Conservation (phyloP, 2,797 vertebrate species). For the Astyanax mexicanus region DNA sequence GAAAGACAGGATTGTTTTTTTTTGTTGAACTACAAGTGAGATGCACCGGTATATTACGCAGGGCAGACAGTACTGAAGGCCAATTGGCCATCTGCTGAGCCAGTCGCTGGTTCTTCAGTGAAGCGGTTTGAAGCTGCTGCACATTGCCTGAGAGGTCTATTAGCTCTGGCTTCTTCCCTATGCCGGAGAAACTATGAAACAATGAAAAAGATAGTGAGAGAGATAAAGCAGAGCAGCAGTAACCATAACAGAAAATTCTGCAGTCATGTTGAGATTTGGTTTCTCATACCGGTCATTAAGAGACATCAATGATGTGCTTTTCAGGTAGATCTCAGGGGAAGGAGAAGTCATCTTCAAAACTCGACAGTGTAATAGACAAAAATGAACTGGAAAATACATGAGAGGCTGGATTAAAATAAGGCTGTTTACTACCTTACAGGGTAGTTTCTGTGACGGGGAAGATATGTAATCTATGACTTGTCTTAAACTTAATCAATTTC, state of each 20-base stretch:
- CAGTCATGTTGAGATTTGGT: no score
- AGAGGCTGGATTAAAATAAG: no score
- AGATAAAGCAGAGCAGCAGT: background rate
- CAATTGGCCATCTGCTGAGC: constrained; percentile 90
- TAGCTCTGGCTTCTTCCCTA: constrained; percentile 85
- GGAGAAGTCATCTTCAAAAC: constrained; percentile 47
- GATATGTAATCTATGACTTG: no score
- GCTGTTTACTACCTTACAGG: no score
- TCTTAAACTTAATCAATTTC: no score
- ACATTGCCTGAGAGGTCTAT: constrained; percentile 81
- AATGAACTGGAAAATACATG: no score
- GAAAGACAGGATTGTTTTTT: no score
- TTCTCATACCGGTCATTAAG: constrained; percentile 56
- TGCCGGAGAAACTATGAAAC: constrained; percentile 86
- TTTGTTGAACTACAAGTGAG: background rate
- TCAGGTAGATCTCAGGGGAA: constrained; percentile 43
- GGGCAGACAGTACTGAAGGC: constrained; percentile 86
- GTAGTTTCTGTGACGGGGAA: no score
- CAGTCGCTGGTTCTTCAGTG: constrained; percentile 85
- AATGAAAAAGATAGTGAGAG: constrained; percentile 22
- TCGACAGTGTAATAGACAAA: constrained; percentile 9
- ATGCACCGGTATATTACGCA: constrained; percentile 86
- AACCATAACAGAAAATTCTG: background rate
- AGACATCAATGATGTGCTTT: constrained; percentile 50
- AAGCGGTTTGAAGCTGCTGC: constrained; percentile 85